phyloP scores from a whole-genome alignment of 2,888 invertebrate genomes.

The Mycalesis mineus region DNA sequence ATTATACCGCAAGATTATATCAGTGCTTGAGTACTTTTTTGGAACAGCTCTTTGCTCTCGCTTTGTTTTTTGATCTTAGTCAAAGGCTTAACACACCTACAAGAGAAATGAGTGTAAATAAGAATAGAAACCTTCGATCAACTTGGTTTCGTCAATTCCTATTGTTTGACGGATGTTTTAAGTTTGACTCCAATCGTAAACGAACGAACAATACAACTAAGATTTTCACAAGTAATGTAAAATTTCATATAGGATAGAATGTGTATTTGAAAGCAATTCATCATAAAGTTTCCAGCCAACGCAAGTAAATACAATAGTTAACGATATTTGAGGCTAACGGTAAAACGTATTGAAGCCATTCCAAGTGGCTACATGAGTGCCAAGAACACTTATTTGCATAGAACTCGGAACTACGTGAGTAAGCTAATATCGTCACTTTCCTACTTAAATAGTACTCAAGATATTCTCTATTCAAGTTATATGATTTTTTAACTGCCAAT shows the following conservation, averaged over 20 bases:
- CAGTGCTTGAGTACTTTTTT: too few relatives aligned
- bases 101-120: too few relatives aligned
- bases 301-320: constrained; percentile 9
- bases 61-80: too few relatives aligned
- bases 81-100: too few relatives aligned
- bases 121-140: too few relatives aligned
- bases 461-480: not conserved
- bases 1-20: too few relatives aligned
- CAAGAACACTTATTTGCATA: not conserved
- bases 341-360: constrained; percentile 5
- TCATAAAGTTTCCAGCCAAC: not conserved
- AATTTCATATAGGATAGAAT: not conserved
- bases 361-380: constrained; percentile 1
- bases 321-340: constrained; percentile 10
- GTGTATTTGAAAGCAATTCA: constrained; percentile 1
- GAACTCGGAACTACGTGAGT: not conserved
- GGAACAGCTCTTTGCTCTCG: too few relatives aligned
- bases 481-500: too few relatives aligned
- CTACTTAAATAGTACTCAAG: not conserved
- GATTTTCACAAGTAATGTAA: not conserved
- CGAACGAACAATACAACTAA: not conserved
- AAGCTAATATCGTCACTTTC: not conserved
- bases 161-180: too few relatives aligned
- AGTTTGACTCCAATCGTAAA: too few relatives aligned
- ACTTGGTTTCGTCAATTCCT: too few relatives aligned